Evolutionary conservation across 2,113 vertebrate genomes (phyloP), one percentile per base, ranked within the genome.

Genomic region (Petromus typicus): DNA sequence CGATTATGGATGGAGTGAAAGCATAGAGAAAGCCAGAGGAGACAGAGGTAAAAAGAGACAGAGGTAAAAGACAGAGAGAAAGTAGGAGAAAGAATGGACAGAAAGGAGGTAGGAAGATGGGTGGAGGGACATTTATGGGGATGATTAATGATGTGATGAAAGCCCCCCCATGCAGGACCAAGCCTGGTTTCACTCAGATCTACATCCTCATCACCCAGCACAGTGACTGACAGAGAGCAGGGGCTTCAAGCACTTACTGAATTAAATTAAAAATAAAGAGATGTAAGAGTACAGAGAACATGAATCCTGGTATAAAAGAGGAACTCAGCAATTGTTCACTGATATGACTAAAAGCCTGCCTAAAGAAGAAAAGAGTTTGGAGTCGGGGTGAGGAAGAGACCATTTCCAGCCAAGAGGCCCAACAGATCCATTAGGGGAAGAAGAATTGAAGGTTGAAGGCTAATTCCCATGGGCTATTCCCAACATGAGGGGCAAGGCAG

Each of bases 251-350:
- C 20, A 30, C 57, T 92, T 25, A 54, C 3, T 45, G 23, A 89
- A 56, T 57, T 32, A 34, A 61, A 67, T 78, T 16, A 90, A 88
- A 91, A 95, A 86, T 32, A 64, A 67, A 63, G 79, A 75, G 43
- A 75, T 9, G 1, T 27, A n/a, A 69, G n/a, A 63, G 43, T 69
- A 43, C 27, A 78, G 67, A 76, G 75, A 69, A 89, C 54, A 94
- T 12, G 81, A 73, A 27, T 59, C 51, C 45, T 64, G 48, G 79
- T 34, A 66, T 13, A 7, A 16, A 85, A 81, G 73, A 83, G n/a
- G 32, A 86, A 56, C 25, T 67, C 59, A 71, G 57, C 2, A 54
- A 43, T 14, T 27, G 48, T 23, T 54, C 63, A 83, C 16, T 57
- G 63, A 76, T 59, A 25, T 32, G 63, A 90, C 20, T 2, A 12